phyloP scores from a whole-genome alignment of 2,113 vertebrate species.

The Copsychus sechellarum region DNA sequence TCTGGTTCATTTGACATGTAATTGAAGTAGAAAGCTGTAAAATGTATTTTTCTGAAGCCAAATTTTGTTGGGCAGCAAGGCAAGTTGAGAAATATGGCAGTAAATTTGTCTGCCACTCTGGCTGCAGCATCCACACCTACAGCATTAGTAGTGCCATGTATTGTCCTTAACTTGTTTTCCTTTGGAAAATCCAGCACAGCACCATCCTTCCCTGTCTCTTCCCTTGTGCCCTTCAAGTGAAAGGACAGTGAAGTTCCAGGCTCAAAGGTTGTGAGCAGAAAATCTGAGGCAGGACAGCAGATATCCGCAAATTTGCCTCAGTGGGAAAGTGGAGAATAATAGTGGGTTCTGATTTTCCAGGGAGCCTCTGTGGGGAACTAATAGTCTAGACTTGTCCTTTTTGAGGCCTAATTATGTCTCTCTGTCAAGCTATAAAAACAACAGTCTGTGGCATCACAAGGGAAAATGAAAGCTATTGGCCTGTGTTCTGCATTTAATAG shows the following conservation, averaged over 20 bases:
- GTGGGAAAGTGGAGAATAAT: not conserved
- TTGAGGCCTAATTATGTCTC: slow-evolving; percentile 67
- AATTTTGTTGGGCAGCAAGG: not conserved
- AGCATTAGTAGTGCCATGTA: not conserved
- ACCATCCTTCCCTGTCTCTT: not conserved
- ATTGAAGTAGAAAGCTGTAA: not conserved
- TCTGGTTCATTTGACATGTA: not conserved
- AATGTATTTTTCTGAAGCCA: not conserved
- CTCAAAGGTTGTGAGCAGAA: not conserved
- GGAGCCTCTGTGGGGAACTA: slow-evolving; percentile 37
- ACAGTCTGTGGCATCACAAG: slow-evolving; percentile 45
- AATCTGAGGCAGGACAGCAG: not conserved
- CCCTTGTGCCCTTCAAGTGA: not conserved
- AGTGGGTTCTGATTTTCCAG: slow-evolving; percentile 55
- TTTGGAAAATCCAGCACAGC: not conserved
- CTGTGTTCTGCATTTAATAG: slow-evolving; percentile 67
- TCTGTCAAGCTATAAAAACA: slow-evolving; percentile 58
- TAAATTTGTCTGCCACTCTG: not conserved
- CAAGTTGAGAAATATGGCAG: not conserved
- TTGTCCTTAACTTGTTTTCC: not conserved
- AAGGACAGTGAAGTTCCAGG: not conserved
- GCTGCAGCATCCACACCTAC: not conserved
- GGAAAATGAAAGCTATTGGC: slow-evolving; percentile 62
- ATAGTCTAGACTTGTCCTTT: slow-evolving; percentile 59
- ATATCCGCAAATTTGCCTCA: not conserved